These are phyloP conservation scores for Leptocoma aspasia DNA, from an alignment of 2,113 vertebrate genomes.

Conservation along the genomic window DNA sequence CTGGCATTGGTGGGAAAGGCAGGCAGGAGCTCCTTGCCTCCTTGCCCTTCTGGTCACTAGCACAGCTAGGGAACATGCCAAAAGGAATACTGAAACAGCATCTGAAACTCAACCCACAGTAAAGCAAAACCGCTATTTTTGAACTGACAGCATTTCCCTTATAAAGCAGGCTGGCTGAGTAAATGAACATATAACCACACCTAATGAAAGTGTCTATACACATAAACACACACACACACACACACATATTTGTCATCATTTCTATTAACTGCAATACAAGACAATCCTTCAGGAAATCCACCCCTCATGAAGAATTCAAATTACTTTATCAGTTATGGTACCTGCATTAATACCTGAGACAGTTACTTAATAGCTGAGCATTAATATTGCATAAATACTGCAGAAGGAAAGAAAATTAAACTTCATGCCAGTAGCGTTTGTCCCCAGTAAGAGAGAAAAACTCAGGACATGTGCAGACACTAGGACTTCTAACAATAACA, in stretches of 20 bases:
- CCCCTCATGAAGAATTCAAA: not conserved
- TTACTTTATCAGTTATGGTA: not conserved
- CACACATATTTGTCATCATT: fast-evolving
- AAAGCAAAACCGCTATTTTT: not conserved
- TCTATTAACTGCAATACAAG: not conserved
- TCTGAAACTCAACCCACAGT: not conserved
- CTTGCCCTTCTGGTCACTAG: not conserved
- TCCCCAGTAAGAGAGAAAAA: not conserved
- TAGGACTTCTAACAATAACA: not conserved
- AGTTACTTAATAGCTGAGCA: not conserved
- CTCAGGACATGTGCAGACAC: fast-evolving
- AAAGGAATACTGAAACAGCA: not conserved
- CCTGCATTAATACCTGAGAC: not conserved
- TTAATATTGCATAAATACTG: not conserved
- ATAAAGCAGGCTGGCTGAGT: not conserved
- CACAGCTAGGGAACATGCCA: not conserved
- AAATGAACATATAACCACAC: not conserved
- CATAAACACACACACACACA: fast-evolving
- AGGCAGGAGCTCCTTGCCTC: not conserved
- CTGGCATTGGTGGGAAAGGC: fast-evolving
- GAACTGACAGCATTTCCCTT: not conserved
- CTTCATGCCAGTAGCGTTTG: not conserved
- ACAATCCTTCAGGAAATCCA: not conserved
- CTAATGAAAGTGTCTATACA: not conserved
- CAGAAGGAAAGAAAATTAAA: not conserved